A percentile compares a stretch with the other conserved stretches of the same genome.
phyloP scores from a whole-genome alignment of 2,797 vertebrate genomes.

The Gymnothorax javanicus region DNA sequence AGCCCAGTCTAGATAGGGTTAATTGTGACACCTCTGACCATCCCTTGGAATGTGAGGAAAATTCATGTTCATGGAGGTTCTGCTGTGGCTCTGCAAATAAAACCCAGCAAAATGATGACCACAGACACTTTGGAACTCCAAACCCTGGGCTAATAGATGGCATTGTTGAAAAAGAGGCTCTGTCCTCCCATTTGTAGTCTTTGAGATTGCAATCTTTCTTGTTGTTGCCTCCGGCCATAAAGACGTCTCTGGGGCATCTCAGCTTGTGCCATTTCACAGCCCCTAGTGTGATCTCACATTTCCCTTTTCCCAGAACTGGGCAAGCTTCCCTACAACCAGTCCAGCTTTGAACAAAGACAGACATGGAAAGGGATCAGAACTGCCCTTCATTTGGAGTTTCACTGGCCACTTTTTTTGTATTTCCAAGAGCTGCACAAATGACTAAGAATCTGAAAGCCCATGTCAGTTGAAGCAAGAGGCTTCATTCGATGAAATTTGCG shows the following conservation, averaged over 20 bases:
- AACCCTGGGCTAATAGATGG: not conserved
- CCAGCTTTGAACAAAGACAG: not conserved
- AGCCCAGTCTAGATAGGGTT: not conserved
- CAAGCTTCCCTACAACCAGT: not conserved
- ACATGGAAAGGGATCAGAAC: not conserved
- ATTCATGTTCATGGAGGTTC: not conserved
- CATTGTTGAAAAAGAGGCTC: not conserved
- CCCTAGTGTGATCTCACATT: not conserved
- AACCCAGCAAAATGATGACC: not conserved
- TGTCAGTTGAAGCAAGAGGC: not conserved
- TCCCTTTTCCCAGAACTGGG: not conserved
- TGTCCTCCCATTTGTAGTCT: not conserved
- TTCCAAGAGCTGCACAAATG: not conserved
- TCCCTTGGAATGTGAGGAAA: conserved; percentile 9
- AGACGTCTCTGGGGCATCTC: not conserved
- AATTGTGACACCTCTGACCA: not conserved
- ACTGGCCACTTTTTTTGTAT: not conserved
- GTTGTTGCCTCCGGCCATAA: not conserved
- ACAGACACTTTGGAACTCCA: not conserved
- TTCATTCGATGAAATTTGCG: not conserved
- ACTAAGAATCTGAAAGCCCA: not conserved
- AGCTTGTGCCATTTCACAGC: not conserved
- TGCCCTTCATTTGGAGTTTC: not conserved
- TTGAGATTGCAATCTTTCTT: not conserved
- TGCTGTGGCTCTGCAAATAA: not conserved